Base-by-base conservation (phyloP, 2,797 vertebrate genomes). In the Rousettus madagascariensis region DNA sequence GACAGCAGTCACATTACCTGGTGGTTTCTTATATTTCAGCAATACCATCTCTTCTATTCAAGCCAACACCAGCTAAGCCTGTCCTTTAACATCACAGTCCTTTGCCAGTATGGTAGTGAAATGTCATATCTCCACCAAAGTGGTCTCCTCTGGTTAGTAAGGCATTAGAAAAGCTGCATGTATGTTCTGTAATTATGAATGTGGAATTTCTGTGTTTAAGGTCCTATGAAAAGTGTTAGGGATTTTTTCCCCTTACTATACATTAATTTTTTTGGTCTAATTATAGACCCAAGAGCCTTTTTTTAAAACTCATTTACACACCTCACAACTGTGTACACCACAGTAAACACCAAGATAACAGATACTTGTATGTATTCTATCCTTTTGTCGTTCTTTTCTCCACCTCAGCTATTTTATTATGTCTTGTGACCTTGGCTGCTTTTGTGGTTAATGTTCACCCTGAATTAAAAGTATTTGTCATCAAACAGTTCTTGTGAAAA, bases 1-100 rank as follows among this genome's bases (percentile, higher is more conserved):
- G 6, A 30, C 17, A 30, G 5, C 33, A 43, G 13, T 33, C 5
- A 22, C 4, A 0, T 2, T 5, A 13, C 69, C 51, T 41, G 2
- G 20, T 22, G 17, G 30, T 24, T 17, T 36, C 89, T 59, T 19
- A 1, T 0, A 2, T 69, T 28, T 17, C 46, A 49, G 7, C 13
- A 6, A 13, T 30, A 4, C 46, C 17, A 2, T 55, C 8, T 4
- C 26, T 26, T 65, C 51, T 55, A 20, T 65, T 88, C n/a, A 33
- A 30, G 46, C 33, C 30, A 38, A 0, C 55, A 20, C 30, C 11
- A 26, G 3, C 30, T 57, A 46, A 46, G n/a, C 82, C 49, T 0
- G 0, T 43, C 59, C 36, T 15, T 36, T 19, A 41, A 30, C 2
- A 57, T 5, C 69, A 36, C 57, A n/a, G 1, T 78, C 80, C 46